Conservation (phyloP, 2,888 invertebrate genomes). For the Cheilosia urbana region DNA sequence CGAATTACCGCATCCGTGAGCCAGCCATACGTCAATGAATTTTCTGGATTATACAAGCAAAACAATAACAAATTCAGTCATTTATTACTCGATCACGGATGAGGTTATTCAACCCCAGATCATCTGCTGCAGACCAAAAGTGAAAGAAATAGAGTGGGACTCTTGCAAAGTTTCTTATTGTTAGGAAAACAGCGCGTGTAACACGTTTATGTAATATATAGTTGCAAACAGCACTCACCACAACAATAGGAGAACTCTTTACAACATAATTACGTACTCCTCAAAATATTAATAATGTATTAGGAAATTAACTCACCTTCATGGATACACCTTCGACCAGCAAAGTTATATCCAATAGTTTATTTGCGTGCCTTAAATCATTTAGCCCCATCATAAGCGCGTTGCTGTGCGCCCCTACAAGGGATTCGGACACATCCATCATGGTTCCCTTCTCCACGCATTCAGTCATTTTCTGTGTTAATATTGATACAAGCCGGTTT, state of each 20-base stretch:
- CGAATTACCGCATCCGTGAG: no score
- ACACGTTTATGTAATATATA: constrained; percentile 35
- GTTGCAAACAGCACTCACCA: constrained; percentile 8
- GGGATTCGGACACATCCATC: constrained; percentile 30
- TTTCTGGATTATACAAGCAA: no score
- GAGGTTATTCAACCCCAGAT: no score
- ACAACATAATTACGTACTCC: not conserved
- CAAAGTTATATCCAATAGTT: constrained; percentile 88
- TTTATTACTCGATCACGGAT: no score
- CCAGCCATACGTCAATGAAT: no score
- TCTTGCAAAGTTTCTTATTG: not conserved
- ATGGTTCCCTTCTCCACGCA: constrained; percentile 5
- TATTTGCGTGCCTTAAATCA: constrained; percentile 86
- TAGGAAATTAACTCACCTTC: constrained; percentile 82
- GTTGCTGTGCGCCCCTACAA: constrained; percentile 30
- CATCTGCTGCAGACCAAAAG: constrained; percentile 1
- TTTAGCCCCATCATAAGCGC: constrained; percentile 85
- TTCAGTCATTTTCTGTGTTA: constrained; percentile 12
- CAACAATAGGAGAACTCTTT: not conserved
- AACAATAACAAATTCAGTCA: no score
- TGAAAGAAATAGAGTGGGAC: constrained; percentile 12
- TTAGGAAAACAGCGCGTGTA: constrained; percentile 18
- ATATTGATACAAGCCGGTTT: not conserved
- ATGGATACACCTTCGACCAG: constrained; percentile 87
- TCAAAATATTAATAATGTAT: not conserved